Percentiles rank a stretch among this genome's conserved stretches.
phyloP scores from a whole-genome alignment of 2,888 invertebrate species.

The Epirrita christyi region DNA sequence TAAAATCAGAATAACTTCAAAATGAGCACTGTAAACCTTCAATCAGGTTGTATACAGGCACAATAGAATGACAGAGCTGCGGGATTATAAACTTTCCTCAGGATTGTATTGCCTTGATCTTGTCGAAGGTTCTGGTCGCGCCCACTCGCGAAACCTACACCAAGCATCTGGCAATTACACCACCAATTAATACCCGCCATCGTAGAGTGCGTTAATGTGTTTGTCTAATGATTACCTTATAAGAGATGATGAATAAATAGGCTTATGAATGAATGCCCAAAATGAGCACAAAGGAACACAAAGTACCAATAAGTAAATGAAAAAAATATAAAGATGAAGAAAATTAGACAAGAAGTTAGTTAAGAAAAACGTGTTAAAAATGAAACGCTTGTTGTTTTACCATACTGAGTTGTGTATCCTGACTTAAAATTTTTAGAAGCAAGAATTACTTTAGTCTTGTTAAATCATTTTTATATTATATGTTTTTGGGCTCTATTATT shows the following conservation, averaged over 20 bases:
- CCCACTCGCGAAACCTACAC: slow-evolving; percentile 56
- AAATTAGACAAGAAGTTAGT: too few species aligned
- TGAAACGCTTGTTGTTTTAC: too few species aligned
- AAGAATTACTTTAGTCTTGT: too few species aligned
- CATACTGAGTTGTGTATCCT: too few species aligned
- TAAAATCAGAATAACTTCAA: neutral
- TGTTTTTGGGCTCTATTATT: too few species aligned
- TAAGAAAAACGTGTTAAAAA: too few species aligned
- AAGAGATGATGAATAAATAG: slow-evolving; percentile 13
- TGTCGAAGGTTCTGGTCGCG: slow-evolving; percentile 44
- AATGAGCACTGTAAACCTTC: neutral
- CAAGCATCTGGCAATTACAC: slow-evolving; percentile 46
- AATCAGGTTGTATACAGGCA: neutral
- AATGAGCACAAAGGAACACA: neutral
- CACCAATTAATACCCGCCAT: slow-evolving; percentile 42
- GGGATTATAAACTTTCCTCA: slow-evolving; percentile 33
- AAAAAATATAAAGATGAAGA: too few species aligned
- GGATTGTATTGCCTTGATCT: slow-evolving; percentile 54
- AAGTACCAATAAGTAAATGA: too few species aligned
- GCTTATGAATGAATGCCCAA: neutral
- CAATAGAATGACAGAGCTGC: neutral
- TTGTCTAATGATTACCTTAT: slow-evolving; percentile 25
- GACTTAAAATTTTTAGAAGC: too few species aligned
- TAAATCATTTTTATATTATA: too few species aligned
- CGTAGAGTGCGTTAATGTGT: slow-evolving; percentile 30